These are phyloP conservation scores for Boloria selene DNA, from an alignment of 2,888 invertebrate genomes.

Conservation along the genomic window DNA sequence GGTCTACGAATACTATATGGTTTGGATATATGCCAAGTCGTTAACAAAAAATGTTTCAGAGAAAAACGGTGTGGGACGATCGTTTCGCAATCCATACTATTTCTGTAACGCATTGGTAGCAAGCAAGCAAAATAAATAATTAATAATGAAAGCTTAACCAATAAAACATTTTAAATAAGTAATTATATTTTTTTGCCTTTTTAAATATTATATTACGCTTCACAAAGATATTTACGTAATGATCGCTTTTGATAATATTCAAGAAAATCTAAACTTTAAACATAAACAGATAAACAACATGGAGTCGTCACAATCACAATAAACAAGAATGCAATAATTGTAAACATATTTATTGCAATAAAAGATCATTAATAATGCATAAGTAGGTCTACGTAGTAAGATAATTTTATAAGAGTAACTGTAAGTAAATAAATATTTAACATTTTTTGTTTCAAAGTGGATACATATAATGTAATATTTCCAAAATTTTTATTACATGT, in stretches of 20 bases:
- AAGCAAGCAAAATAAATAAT: not conserved
- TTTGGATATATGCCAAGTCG: slow-evolving; percentile 50
- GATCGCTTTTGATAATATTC: slow-evolving; percentile 11
- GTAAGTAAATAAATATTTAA: no score
- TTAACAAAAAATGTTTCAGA: slow-evolving; percentile 30
- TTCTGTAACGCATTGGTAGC: not conserved
- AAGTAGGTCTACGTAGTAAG: no score
- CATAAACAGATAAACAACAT: slow-evolving; percentile 11
- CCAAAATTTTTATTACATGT: no score
- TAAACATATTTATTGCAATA: slow-evolving; percentile 8
- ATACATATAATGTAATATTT: no score
- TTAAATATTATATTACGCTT: not conserved
- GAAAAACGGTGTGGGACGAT: slow-evolving; percentile 17
- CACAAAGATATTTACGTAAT: not conserved
- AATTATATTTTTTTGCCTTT: not conserved
- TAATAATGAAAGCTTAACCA: no score
- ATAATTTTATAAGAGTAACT: no score
- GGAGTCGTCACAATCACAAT: slow-evolving; percentile 2
- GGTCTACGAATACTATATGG: slow-evolving; percentile 37
- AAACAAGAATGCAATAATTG: not conserved
- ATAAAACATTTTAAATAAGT: not conserved
- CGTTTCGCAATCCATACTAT: slow-evolving; percentile 15
- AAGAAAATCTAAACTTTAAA: not conserved
- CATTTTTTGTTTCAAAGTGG: no score
- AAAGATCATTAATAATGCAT: not conserved